Base-by-base conservation (phyloP, 2,113 vertebrate species). In the Delphinapterus leucas region DNA sequence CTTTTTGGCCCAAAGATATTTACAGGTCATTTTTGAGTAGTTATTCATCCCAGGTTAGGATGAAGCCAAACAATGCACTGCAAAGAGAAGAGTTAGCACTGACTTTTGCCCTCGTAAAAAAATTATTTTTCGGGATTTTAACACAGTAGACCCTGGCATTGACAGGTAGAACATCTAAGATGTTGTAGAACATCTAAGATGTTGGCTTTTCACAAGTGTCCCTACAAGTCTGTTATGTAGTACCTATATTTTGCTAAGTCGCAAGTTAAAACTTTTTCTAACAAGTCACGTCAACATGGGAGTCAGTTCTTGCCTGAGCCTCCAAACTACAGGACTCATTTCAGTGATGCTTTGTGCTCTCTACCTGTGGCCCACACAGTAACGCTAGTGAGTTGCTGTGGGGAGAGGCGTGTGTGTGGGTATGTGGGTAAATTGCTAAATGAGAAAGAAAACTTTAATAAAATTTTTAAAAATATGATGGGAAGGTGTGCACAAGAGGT, bases 381-480 rank as follows among this genome's bases (percentile, higher is more conserved):
- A 41, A 89, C 6, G 7, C 70, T 44, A 36, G 33, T 14, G 21
- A 47, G 28, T 77, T 13, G 26, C 31, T 55, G 14, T 0, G n/a
- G 33, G 38, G 14, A 31, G 38, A 86, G 33, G 36, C 2, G 1
- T 5, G 5, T 38, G 2, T 55, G 15, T 28, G n/a, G 15, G 44
- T 25, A 33, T 25, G 17, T 36, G 38, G 41, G 17, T 65, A 18
- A 44, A 68, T 73, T 53, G 3, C 44, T n/a, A 67, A 70, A 74
- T 23, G 77, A 86, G 15, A 86, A 81, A 74, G 67, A 67, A 90
- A 90, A 53, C 5, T n/a, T 60, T 11, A 49, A 28, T 91, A 31
- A 55, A 3, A 17, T 1, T 53, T 73, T 89, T 6, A 15, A 33
- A 33, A 89, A 92, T 13, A 11, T 80, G 53, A 31, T 36, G 1